Percentiles rank a stretch among this genome's conserved stretches.
Evolutionary conservation across 2,113 vertebrate genomes (phyloP).

Genomic region (Otocyon megalotis): DNA sequence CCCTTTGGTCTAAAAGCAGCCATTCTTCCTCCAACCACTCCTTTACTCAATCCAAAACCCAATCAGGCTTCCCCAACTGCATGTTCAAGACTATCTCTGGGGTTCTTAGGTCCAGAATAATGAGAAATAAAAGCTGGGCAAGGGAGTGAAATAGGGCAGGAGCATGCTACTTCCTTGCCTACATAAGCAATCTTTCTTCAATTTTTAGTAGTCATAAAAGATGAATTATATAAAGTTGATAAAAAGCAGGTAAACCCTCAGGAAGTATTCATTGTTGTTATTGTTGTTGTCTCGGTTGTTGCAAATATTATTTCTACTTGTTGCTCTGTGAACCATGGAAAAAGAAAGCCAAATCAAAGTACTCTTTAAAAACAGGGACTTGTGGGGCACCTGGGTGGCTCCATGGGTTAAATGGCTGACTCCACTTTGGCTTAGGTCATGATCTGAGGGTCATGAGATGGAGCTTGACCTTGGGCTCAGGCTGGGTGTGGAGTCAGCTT

Average conservation of each 20-base stretch:
- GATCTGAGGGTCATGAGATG: not conserved
- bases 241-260: not conserved
- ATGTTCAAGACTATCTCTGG: not conserved
- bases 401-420: not conserved
- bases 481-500: not conserved
- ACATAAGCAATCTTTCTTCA: not conserved
- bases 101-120: not conserved
- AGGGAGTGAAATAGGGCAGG: not conserved
- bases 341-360: constrained; percentile 58
- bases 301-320: not conserved
- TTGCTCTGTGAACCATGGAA: not conserved
- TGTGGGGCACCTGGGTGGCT: not conserved
- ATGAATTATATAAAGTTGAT: not conserved
- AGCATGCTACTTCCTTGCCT: not conserved
- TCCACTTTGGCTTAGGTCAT: not conserved
- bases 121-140: constrained; percentile 1
- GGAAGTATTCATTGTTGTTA: not conserved
- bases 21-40: not conserved
- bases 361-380: constrained; percentile 33
- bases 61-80: not conserved
- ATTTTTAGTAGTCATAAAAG: not conserved
- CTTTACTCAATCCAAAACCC: not conserved
- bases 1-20: not conserved
- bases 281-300: not conserved
- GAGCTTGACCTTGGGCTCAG: not conserved